Evolutionary conservation across 2,113 vertebrate genomes (phyloP).

Genomic region (Passer montanus): DNA sequence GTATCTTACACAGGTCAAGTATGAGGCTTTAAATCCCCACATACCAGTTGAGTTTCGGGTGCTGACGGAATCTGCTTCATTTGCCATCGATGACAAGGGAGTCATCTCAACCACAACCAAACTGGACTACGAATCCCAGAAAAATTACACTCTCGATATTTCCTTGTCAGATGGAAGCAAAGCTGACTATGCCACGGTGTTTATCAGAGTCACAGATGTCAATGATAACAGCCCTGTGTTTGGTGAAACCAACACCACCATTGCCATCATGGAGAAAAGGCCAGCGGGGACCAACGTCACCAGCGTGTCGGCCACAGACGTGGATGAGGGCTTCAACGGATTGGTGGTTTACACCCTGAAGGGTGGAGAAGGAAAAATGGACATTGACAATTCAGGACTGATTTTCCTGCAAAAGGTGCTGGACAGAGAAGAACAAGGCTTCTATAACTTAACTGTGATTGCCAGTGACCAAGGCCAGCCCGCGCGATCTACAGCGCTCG

Average conservation of each 20-base stretch:
- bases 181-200: conserved; percentile 56
- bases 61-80: conserved; percentile 52
- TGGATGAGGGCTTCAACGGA: conserved; percentile 74
- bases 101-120: conserved; percentile 56
- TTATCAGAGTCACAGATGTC: conserved; percentile 72
- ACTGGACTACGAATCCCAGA: conserved; percentile 73
- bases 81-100: conserved; percentile 61
- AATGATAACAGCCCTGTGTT: conserved; percentile 80
- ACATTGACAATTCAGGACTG: conserved; percentile 64
- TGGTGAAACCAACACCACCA: neutral
- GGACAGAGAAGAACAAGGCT: conserved; percentile 72
- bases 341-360: conserved; percentile 72
- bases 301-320: conserved; percentile 44
- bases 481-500: neutral
- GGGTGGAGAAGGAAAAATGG: conserved; percentile 72
- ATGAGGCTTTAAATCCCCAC: conserved; percentile 20
- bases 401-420: conserved; percentile 62
- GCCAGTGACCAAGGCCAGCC: conserved; percentile 80
- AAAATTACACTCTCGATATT: conserved; percentile 65
- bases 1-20: conserved; percentile 62
- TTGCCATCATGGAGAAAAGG: conserved; percentile 34
- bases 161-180: conserved; percentile 71
- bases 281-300: neutral
- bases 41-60: conserved; percentile 50
- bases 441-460: conserved; percentile 69